Conservation (phyloP, 2,888 invertebrate species). For the Yponomeuta sedellus region DNA sequence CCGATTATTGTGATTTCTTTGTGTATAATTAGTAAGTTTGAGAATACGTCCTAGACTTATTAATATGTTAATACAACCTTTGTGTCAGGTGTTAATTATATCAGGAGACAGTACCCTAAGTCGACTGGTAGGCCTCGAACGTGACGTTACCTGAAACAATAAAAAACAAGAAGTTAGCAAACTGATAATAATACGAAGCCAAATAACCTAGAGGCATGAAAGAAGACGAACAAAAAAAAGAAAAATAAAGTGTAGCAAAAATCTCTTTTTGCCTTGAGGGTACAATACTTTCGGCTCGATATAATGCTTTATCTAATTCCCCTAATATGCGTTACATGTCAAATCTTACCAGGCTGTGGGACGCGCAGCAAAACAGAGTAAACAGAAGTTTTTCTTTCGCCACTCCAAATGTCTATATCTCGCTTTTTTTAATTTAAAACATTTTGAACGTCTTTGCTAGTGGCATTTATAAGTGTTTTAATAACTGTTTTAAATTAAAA, state of each 20-base stretch:
- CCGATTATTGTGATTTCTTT: no score
- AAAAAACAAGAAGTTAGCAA: conserved; percentile 13
- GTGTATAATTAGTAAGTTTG: no score
- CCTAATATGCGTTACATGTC: conserved; percentile 67
- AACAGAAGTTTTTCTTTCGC: background rate
- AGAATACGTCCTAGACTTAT: no score
- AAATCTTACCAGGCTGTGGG: conserved; percentile 56
- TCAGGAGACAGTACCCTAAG: no score
- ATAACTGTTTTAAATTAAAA: no score
- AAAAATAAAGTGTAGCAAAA: conserved; percentile 22
- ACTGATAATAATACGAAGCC: background rate
- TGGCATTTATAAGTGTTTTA: no score
- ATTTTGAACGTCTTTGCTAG: no score
- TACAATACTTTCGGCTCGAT: conserved; percentile 29
- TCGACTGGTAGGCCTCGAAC: background rate
- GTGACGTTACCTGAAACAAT: conserved; percentile 38
- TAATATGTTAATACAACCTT: no score
- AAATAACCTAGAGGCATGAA: conserved; percentile 6
- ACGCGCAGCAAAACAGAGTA: background rate
- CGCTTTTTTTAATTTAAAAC: no score
- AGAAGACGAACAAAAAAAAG: conserved; percentile 34
- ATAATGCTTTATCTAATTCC: conserved; percentile 62
- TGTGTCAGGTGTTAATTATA: no score
- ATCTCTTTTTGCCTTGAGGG: conserved; percentile 23
- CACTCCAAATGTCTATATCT: background rate